phyloP scores from a whole-genome alignment of 2,113 vertebrate species.

The Otis tarda region DNA sequence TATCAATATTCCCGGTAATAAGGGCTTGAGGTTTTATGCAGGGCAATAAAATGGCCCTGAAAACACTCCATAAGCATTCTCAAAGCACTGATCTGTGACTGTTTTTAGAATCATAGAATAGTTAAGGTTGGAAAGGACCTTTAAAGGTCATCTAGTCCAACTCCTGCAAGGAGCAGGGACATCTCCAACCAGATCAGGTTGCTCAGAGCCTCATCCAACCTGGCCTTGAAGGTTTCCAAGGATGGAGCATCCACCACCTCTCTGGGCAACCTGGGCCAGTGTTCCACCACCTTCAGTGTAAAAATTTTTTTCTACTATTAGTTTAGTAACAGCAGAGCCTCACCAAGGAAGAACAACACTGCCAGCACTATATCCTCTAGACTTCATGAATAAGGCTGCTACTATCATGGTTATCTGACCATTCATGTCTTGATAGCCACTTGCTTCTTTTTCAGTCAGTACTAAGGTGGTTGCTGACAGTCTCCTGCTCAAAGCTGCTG shows the following conservation, averaged over 20 bases:
- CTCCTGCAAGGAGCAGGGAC: too few species aligned
- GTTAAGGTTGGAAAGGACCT: too few species aligned
- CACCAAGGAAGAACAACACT: neutral
- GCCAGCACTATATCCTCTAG: neutral
- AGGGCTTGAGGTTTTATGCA: neutral
- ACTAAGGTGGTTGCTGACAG: neutral
- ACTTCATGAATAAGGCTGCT: neutral
- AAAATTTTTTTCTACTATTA: neutral
- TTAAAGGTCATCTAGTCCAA: too few species aligned
- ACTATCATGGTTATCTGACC: neutral
- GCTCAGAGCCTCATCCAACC: too few species aligned
- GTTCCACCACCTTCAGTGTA: too few species aligned
- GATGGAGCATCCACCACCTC: too few species aligned
- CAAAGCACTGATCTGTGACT: neutral
- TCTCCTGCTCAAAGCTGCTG: neutral
- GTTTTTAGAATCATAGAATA: neutral
- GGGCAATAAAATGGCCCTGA: neutral
- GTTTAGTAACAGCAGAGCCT: neutral
- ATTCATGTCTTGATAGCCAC: neutral
- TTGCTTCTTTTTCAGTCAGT: neutral
- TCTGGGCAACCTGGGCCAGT: too few species aligned
- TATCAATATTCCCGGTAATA: neutral
- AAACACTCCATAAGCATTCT: neutral
- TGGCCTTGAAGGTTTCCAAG: too few species aligned
- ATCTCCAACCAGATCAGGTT: too few species aligned